Conservation (phyloP, 2,888 invertebrate species). For the Lasioglossum malachurum region DNA sequence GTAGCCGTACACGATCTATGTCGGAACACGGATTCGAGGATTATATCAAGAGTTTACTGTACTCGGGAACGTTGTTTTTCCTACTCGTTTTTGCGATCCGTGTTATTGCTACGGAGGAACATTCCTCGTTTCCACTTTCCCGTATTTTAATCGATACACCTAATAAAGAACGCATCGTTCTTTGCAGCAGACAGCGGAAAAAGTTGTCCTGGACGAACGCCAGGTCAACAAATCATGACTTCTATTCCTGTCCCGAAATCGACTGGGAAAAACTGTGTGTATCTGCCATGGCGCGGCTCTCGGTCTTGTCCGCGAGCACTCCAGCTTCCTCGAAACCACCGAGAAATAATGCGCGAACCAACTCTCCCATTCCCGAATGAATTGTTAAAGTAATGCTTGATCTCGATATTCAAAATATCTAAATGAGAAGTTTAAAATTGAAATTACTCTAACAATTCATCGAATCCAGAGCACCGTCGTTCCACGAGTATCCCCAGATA, state of each 20-base stretch:
- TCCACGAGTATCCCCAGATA: neutral
- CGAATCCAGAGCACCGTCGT: too few relatives aligned
- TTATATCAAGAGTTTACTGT: too few relatives aligned
- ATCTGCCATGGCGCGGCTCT: neutral
- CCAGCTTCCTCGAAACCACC: neutral
- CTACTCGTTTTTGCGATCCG: neutral
- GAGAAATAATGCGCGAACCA: neutral
- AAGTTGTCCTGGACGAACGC: conserved; percentile 28
- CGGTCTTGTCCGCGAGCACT: neutral
- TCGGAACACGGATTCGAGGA: too few relatives aligned
- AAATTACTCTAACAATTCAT: too few relatives aligned
- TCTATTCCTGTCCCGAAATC: conserved; percentile 15
- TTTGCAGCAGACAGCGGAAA: conserved; percentile 20
- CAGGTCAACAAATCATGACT: conserved; percentile 32
- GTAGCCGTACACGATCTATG: neutral
- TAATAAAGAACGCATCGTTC: conserved; percentile 5
- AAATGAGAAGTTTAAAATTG: too few relatives aligned
- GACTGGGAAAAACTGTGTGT: neutral
- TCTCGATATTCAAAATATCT: too few relatives aligned
- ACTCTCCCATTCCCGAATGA: neutral
- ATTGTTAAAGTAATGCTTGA: neutral
- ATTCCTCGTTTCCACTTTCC: neutral
- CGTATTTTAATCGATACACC: neutral
- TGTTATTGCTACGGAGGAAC: too few relatives aligned
- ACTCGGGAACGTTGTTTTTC: neutral